These are phyloP conservation scores for Nyctibius bracteatus DNA, from an alignment of 2,113 vertebrate species.

Conservation along the genomic window DNA sequence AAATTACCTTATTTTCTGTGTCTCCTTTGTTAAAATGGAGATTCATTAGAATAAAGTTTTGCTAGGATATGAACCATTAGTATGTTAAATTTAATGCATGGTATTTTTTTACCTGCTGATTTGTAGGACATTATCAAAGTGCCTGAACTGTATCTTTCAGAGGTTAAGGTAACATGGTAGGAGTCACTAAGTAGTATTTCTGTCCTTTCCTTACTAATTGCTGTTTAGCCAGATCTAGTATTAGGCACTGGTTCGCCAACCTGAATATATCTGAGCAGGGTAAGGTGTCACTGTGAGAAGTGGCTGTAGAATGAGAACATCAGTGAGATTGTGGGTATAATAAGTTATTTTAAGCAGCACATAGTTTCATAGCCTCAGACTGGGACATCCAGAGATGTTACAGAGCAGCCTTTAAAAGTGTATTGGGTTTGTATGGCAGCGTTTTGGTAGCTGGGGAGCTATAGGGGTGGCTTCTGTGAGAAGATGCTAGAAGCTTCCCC, in stretches of 20 bases:
- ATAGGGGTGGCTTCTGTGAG: no score
- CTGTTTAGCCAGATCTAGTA: neutral
- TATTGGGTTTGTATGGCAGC: no score
- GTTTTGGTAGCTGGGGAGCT: no score
- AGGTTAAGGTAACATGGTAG: neutral
- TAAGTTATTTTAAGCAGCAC: neutral
- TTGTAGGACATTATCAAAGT: neutral
- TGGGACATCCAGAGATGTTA: neutral
- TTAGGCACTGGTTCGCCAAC: neutral
- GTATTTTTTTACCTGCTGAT: neutral
- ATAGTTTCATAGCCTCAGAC: neutral
- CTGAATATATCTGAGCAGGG: neutral
- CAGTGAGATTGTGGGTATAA: accelerated
- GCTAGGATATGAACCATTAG: neutral
- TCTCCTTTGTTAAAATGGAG: neutral
- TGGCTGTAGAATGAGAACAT: neutral
- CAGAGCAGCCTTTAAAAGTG: neutral
- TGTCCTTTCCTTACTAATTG: neutral
- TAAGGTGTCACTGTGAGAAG: neutral
- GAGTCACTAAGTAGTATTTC: neutral
- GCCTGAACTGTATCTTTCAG: neutral
- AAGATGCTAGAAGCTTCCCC: no score
- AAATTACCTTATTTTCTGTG: neutral
- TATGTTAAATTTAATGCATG: neutral
- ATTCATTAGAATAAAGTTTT: neutral